Evolutionary conservation across 2,888 invertebrate genomes (phyloP).

Genomic region (Limnephilus marmoratus): DNA sequence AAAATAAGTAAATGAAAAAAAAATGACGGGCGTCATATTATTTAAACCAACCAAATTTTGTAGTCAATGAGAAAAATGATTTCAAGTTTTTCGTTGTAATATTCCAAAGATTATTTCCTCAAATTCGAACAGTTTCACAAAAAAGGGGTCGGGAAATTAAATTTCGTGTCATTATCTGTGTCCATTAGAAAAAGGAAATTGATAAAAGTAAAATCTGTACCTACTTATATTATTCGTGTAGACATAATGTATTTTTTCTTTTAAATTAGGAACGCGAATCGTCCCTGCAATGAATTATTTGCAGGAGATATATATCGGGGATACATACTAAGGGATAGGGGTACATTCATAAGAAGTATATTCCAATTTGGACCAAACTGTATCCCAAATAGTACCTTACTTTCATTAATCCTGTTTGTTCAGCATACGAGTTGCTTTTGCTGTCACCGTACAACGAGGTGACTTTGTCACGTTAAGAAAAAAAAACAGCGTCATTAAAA

Average conservation of each 20-base stretch:
- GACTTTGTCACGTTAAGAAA: neutral
- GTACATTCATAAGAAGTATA: neutral
- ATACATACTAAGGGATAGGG: neutral
- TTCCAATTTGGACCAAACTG: neutral
- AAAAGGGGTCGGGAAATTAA: neutral
- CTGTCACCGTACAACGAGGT: neutral
- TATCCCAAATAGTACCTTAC: neutral
- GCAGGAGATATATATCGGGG: neutral
- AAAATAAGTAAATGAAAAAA: too few species aligned
- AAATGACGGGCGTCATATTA: too few species aligned
- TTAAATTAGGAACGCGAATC: neutral
- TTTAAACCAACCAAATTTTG: too few species aligned
- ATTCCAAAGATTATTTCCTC: too few species aligned
- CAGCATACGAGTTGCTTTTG: neutral
- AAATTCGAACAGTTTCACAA: neutral
- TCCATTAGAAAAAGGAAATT: neutral
- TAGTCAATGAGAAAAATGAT: too few species aligned
- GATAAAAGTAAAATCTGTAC: neutral
- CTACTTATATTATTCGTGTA: too few species aligned
- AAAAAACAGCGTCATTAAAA: too few species aligned
- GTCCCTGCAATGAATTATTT: neutral
- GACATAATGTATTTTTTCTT: neutral
- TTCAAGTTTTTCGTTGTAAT: too few species aligned
- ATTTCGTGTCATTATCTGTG: neutral
- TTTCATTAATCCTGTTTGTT: neutral